Percentiles rank a stretch among this genome's conserved stretches.
phyloP scores from a whole-genome alignment of 1,140 invertebrate genomes.

The Penaeus vannamei region DNA sequence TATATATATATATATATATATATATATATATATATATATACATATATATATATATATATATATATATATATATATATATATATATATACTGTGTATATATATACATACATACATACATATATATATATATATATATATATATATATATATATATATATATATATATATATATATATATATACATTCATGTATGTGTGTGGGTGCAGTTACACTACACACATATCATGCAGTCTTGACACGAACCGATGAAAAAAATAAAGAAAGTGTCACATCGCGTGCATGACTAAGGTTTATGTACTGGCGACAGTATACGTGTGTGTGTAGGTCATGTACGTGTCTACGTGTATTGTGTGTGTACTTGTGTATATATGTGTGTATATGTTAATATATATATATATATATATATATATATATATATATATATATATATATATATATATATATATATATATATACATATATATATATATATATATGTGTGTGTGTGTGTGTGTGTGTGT shows the following conservation, averaged over 20 bases:
- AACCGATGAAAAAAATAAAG: no score
- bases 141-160: slow-evolving; percentile 33
- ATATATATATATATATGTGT: neutral
- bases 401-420: neutral
- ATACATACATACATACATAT: no score
- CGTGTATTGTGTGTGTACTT: slow-evolving; percentile 4
- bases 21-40: no score
- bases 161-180: slow-evolving; percentile 22
- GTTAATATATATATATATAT: neutral
- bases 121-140: neutral
- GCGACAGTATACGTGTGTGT: slow-evolving; percentile 20
- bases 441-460: neutral
- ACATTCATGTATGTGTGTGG: neutral
- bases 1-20: slow-evolving; percentile 31
- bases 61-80: no score
- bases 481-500: neutral
- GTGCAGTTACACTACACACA: neutral
- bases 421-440: neutral
- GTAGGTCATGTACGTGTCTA: slow-evolving; percentile 1
- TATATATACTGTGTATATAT: no score
- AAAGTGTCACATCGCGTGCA: no score
- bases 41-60: no score
- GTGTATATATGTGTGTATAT: neutral
- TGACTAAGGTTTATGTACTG: no score
- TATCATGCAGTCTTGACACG: no score